phyloP scores from a whole-genome alignment of 2,797 vertebrate genomes.

The Glyptemys insculpta region DNA sequence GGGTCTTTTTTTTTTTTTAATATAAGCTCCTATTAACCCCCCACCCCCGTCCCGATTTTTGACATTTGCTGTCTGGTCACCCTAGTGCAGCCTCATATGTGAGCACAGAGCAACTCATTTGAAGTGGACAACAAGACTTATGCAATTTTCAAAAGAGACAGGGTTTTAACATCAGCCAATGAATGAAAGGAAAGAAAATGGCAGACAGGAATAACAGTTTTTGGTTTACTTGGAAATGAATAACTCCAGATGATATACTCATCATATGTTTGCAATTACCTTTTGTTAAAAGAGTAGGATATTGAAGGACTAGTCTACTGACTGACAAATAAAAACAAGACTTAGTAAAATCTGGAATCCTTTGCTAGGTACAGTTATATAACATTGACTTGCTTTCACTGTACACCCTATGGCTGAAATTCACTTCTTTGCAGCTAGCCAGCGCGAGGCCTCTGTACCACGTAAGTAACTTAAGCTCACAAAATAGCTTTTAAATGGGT shows the following conservation, averaged over 20 bases:
- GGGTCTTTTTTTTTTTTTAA: too few species aligned
- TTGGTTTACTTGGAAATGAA: conserved; percentile 17
- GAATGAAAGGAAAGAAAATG: background rate
- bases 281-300: background rate
- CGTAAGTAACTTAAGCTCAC: background rate
- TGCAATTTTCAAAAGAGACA: conserved; percentile 37
- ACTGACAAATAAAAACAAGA: background rate
- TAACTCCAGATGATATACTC: background rate
- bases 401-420: background rate
- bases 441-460: background rate
- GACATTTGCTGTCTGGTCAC: too few species aligned
- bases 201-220: conserved; percentile 18
- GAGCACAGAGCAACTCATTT: conserved; percentile 51
- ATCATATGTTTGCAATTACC: background rate
- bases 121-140: conserved; percentile 42
- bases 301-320: background rate
- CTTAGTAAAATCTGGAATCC: background rate
- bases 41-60: too few species aligned
- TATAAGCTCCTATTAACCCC: too few species aligned
- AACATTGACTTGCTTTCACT: background rate
- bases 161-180: conserved; percentile 30
- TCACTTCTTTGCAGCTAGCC: background rate
- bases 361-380: background rate
- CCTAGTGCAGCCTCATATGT: background rate
- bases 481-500: background rate